Evolutionary conservation across 2,888 invertebrate genomes (phyloP).

Genomic region (Ochropleura plecta): DNA sequence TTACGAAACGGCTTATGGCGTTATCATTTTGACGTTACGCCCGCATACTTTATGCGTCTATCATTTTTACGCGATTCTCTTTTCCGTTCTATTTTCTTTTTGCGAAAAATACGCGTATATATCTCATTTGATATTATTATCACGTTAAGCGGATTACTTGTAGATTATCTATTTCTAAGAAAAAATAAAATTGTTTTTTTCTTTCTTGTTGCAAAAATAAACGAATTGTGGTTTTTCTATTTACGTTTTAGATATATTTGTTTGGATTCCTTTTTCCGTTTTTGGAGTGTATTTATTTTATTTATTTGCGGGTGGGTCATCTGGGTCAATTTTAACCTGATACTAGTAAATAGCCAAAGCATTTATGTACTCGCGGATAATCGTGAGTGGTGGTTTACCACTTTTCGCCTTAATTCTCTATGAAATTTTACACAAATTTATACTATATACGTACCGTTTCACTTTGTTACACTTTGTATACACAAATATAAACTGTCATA

Average conservation of each 20-base stretch:
- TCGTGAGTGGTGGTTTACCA: background rate
- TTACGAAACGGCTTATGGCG: slow-evolving; percentile 33
- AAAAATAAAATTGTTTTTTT: slow-evolving; percentile 20
- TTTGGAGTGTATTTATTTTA: background rate
- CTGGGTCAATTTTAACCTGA: background rate
- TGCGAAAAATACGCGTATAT: slow-evolving; percentile 16
- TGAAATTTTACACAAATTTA: no score
- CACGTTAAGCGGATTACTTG: slow-evolving; percentile 43
- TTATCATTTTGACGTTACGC: slow-evolving; percentile 41
- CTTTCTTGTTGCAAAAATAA: slow-evolving; percentile 1
- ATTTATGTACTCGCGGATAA: background rate
- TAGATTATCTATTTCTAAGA: slow-evolving; percentile 44
- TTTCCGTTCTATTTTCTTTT: slow-evolving; percentile 27
- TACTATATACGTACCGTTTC: no score
- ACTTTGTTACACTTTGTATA: no score
- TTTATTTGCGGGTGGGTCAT: background rate
- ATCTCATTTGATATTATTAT: slow-evolving; percentile 57
- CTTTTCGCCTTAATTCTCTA: background rate
- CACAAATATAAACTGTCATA: no score
- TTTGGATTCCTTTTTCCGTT: background rate
- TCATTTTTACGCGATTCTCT: slow-evolving; percentile 35
- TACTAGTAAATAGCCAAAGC: background rate
- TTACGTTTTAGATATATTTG: slow-evolving; percentile 18
- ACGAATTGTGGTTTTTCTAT: background rate
- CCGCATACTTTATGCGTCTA: slow-evolving; percentile 30